A percentile compares a stretch with the other conserved stretches of the same genome.
Conservation (phyloP, 2,888 invertebrate genomes). For the Pachliopta kotzebuea region DNA sequence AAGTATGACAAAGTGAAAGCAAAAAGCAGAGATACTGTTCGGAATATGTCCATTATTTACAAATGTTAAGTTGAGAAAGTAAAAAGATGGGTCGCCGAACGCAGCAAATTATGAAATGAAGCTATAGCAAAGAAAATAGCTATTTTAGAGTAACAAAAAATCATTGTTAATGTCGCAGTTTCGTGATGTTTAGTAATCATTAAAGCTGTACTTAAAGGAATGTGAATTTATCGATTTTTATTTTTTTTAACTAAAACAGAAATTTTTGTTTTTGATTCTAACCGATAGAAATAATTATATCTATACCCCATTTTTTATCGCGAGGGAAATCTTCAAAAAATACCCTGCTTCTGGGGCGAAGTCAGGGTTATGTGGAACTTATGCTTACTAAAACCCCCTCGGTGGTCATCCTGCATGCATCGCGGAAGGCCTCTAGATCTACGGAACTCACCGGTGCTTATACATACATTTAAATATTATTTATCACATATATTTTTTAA, state of each 20-base stretch:
- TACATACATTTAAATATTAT: too few relatives aligned
- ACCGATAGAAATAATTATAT: too few relatives aligned
- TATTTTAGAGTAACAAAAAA: neutral
- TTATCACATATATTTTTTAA: too few relatives aligned
- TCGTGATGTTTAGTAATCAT: neutral
- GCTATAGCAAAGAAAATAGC: neutral
- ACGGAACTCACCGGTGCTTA: too few relatives aligned
- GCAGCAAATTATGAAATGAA: neutral
- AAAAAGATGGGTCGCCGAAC: neutral
- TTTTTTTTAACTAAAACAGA: neutral
- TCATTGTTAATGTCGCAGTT: neutral
- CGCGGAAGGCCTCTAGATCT: too few relatives aligned
- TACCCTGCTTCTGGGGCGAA: too few relatives aligned
- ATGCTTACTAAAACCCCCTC: too few relatives aligned
- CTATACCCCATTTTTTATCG: too few relatives aligned
- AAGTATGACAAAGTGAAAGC: neutral
- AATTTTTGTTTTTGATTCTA: neutral
- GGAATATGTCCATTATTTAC: neutral
- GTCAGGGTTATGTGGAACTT: too few relatives aligned
- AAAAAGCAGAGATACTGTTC: neutral
- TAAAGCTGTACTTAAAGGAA: neutral
- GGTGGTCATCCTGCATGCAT: too few relatives aligned
- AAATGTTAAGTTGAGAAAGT: neutral
- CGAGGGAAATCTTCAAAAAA: too few relatives aligned
- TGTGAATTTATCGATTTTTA: neutral